phyloP scores from a whole-genome alignment of 2,888 invertebrate species.

The Sphecodes monilicornis region DNA sequence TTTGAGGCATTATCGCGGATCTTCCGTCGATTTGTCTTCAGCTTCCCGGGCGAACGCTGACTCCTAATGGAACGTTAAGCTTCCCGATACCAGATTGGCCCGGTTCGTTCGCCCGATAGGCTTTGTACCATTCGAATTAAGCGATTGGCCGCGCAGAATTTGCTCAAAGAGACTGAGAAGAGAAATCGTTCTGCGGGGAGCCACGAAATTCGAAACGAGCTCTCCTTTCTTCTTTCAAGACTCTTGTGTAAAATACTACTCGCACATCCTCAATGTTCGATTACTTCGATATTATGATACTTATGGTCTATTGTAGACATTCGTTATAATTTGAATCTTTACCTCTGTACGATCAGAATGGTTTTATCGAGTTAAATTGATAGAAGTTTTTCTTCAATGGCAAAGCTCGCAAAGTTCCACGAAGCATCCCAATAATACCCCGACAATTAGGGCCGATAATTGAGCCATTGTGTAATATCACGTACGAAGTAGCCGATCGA shows the following conservation, averaged over 20 bases:
- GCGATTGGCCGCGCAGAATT: background rate
- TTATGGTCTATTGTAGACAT: background rate
- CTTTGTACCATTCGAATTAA: background rate
- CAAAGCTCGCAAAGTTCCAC: background rate
- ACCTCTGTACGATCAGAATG: background rate
- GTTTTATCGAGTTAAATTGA: background rate
- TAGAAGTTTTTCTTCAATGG: background rate
- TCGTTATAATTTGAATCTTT: background rate
- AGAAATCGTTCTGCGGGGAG: background rate
- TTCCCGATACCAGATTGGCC: constrained; percentile 4
- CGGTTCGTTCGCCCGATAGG: background rate
- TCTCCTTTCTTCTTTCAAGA: background rate
- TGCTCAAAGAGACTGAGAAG: background rate
- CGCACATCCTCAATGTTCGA: background rate
- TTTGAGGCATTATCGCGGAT: background rate
- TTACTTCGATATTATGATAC: background rate
- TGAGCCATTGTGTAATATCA: background rate
- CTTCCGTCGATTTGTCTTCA: constrained; percentile 7
- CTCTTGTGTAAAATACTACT: background rate
- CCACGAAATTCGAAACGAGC: background rate
- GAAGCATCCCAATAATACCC: background rate
- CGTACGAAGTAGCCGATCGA: background rate
- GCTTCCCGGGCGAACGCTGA: background rate
- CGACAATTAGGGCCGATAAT: background rate
- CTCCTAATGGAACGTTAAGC: constrained; percentile 4